phyloP scores from a whole-genome alignment of 2,113 vertebrate species.

The Sisor rabdophorus region DNA sequence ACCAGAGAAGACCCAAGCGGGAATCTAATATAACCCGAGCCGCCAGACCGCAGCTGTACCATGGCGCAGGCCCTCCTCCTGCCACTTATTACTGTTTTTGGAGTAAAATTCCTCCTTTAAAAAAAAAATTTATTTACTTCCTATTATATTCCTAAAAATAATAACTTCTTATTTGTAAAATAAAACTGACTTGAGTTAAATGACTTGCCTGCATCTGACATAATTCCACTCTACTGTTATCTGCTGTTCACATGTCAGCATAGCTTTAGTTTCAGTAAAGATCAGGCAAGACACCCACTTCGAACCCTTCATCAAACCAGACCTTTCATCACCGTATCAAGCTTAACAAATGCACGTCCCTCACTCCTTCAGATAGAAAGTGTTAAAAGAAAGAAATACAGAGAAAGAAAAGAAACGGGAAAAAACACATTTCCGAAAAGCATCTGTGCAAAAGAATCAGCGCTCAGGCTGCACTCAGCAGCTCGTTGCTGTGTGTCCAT shows the following conservation, averaged over 20 bases:
- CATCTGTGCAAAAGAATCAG: slow-evolving; percentile 47
- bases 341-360: slow-evolving; percentile 13
- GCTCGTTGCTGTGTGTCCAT: slow-evolving; percentile 36
- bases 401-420: slow-evolving; percentile 7
- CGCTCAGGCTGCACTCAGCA: slow-evolving; percentile 23
- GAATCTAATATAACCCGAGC: too few relatives aligned
- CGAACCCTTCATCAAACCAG: slow-evolving; percentile 26
- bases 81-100: too few relatives aligned
- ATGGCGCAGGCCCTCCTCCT: too few relatives aligned
- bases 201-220: not conserved
- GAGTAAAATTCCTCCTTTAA: too few relatives aligned
- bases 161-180: too few relatives aligned
- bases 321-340: slow-evolving; percentile 39
- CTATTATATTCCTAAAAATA: too few relatives aligned
- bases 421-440: slow-evolving; percentile 27
- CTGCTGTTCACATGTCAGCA: not conserved
- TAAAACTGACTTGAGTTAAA: too few relatives aligned
- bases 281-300: slow-evolving; percentile 20
- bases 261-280: slow-evolving; percentile 10
- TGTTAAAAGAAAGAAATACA: slow-evolving; percentile 7
- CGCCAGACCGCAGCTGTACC: too few relatives aligned
- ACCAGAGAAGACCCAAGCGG: too few relatives aligned
- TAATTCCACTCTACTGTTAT: not conserved
- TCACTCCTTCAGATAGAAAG: slow-evolving; percentile 16
- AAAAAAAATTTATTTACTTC: too few relatives aligned